Evolutionary conservation across 2,888 invertebrate species (phyloP).

Genomic region (Chouioia cunea): DNA sequence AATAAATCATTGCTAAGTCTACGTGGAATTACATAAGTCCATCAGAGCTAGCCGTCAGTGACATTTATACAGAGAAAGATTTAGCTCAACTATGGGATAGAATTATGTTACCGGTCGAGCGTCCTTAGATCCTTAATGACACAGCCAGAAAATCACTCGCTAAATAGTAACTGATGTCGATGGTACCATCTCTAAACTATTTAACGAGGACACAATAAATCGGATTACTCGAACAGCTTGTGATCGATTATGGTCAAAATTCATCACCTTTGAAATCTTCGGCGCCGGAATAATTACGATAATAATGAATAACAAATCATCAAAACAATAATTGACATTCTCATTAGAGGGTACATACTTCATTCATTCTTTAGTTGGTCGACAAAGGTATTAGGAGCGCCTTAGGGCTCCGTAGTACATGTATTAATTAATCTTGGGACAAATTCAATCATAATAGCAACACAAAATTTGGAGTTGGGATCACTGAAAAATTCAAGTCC

Average conservation of each 20-base stretch:
- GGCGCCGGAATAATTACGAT: constrained; percentile 43
- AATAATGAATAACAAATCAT: constrained; percentile 13
- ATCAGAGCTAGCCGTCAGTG: constrained; percentile 42
- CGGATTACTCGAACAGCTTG: constrained; percentile 35
- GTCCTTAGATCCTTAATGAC: constrained; percentile 34
- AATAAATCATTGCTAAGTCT: constrained; percentile 19
- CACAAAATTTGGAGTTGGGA: no score
- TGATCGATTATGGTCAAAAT: constrained; percentile 27
- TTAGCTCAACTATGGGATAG: constrained; percentile 35
- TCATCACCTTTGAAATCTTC: constrained; percentile 36
- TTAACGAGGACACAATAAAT: constrained; percentile 30
- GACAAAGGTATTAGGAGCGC: constrained; percentile 20
- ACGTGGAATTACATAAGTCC: constrained; percentile 48
- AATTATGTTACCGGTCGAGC: constrained; percentile 47
- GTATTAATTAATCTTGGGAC: constrained; percentile 12
- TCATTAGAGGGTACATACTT: constrained; percentile 32
- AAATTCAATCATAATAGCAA: no score
- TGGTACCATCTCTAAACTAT: constrained; percentile 16
- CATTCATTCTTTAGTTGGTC: constrained; percentile 40
- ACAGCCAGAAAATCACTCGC: constrained; percentile 37
- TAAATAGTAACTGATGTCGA: background rate
- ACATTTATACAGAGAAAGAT: constrained; percentile 44
- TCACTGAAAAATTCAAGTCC: no score
- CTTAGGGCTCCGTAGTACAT: constrained; percentile 37
- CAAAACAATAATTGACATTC: constrained; percentile 36